Evolutionary conservation across 2,797 vertebrate genomes (phyloP), one percentile per base, ranked within the genome.

Genomic region (Cyprinodon diabolis): DNA sequence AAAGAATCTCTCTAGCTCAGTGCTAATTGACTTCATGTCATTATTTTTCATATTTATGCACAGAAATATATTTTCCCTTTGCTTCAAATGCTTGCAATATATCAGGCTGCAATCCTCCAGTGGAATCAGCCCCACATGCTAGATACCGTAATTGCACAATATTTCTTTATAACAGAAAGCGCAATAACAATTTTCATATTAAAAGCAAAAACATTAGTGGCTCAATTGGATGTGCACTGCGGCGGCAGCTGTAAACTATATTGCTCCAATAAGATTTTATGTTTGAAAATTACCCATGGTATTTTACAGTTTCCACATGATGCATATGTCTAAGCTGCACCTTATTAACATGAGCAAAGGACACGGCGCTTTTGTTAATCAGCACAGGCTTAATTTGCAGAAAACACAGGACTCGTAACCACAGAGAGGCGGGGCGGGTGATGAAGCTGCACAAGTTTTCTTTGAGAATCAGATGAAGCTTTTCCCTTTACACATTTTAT

Each of bases 131-230:
- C 79, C 73, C 75, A 74, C 73, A 69, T 69, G 76, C 71, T 76
- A 21, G 35, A 78, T 66, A 83, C 68, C 79, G 66, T 84, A 90
- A 92, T 90, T 86, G 86, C 80, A 71, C 78, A 76, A 87, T 90
- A 90, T 91, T 89, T 91, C 86, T 83, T 90, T 79, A 78, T 87
- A 88, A 88, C 84, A 72, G 74, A 89, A 84, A 63, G 62, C 0
- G 72, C 72, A 89, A 89, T 91, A 89, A 89, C 90, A 77, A 91
- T 89, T 88, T 84, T 89, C 85, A 77, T 87, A 90, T 90, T 92
- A 90, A 90, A 84, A 83, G 82, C 82, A 65, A 84, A 90, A 90
- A 85, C 87, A 90, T 92, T 90, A 90, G 90, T 30, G 48, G 83
- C 87, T 89, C 84, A 83, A 90, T 88, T 90, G 87, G 90, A 90